Conservation (phyloP, 2,888 invertebrate species). For the Auanema sp. region DNA sequence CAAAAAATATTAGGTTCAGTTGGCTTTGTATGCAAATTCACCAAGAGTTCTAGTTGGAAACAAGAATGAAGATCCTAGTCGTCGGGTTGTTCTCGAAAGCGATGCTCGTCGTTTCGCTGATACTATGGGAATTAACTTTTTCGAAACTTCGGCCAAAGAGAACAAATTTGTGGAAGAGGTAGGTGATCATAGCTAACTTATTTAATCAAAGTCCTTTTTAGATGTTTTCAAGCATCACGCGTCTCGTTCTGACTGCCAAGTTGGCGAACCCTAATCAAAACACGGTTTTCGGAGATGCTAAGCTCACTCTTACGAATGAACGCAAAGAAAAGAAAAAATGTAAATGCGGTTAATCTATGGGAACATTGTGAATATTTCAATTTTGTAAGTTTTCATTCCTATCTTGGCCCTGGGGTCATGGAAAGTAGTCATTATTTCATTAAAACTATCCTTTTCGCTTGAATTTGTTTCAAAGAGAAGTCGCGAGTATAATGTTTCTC, state of each 20-base stretch:
- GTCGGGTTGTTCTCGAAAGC: conserved; percentile 92
- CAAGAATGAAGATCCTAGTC: conserved; percentile 90
- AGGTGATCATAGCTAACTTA: conserved; percentile 63
- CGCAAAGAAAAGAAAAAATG: conserved; percentile 41
- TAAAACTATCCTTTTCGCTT: too few relatives aligned
- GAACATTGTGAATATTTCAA: background rate
- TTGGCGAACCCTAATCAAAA: conserved; percentile 59
- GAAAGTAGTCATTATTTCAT: too few relatives aligned
- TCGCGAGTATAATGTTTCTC: too few relatives aligned
- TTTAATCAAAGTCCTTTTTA: conserved; percentile 60
- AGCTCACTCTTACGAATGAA: conserved; percentile 26
- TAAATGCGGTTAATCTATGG: conserved; percentile 33
- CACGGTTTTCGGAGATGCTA: conserved; percentile 23
- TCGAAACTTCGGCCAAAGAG: conserved; percentile 98
- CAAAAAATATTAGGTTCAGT: conserved; percentile 55
- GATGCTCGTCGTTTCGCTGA: conserved; percentile 95
- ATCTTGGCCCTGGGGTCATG: too few relatives aligned
- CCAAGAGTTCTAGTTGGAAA: conserved; percentile 77
- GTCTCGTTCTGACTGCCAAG: conserved; percentile 83
- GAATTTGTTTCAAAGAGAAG: too few relatives aligned
- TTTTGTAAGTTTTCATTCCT: too few relatives aligned
- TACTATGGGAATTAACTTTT: conserved; percentile 93
- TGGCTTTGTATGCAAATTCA: conserved; percentile 2
- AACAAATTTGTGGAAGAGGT: conserved; percentile 98
- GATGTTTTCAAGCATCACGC: conserved; percentile 77